Evolutionary conservation across 2,888 invertebrate species (phyloP), one percentile per base, ranked within the genome.

Genomic region (Chrysolina oricalcia): DNA sequence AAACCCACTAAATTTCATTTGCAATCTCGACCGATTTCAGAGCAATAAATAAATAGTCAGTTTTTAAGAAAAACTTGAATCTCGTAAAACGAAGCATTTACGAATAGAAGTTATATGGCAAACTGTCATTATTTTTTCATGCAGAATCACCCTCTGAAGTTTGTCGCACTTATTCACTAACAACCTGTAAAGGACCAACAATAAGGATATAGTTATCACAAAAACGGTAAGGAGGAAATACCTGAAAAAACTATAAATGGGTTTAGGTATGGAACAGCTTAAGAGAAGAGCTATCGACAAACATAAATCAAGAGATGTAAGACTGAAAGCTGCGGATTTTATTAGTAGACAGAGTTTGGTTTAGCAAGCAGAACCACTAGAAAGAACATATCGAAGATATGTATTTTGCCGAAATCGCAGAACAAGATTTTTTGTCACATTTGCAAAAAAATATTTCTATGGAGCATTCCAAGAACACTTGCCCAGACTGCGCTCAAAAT

Each of bases 251-350:
- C 56, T 56, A 23, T 13, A 11, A 56, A 56, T 56, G 56, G 23
- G 56, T 56, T 56, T 23, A 56, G 23, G 11, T 23, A 56, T 19
- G 46, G 46, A 65, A 46, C 65, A 65, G 46, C 65, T 65, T 3
- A 43, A 65, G 13, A 65, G 46, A 23, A 41, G 17, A 21, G 43
- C 65, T 21, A 21, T 23, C 46, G 46, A 65, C 46, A 41, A 41
- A 23, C 65, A 65, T 46, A 65, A 21, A 21, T 65, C 21, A 11
- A 40, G 65, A 65, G 65, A 65, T 46, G 46, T 46, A 40, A 65
- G 65, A 23, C 46, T 65, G 21, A 65, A 65, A 65, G 65, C 65
- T 65, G 46, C 65, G 46, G 19, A 40, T 46, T 65, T 46, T 65
- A 43, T 46, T 65, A 43, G 65, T 46, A 11, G 46, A 43, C 23